Base-by-base conservation (phyloP, 2,797 vertebrate species). In the Aphelocoma californica region DNA sequence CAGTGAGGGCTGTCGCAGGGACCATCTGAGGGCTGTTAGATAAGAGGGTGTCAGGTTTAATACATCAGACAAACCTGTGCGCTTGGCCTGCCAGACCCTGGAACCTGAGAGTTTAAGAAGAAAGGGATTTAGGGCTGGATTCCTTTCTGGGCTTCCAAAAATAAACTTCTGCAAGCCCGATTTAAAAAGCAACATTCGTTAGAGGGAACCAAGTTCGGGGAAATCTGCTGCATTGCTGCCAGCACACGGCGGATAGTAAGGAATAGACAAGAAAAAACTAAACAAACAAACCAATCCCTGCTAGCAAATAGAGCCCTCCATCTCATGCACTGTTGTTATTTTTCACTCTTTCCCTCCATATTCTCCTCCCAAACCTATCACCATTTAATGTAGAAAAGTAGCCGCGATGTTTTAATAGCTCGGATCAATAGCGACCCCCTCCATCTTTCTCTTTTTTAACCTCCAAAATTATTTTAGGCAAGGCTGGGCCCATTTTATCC, bases 131-230 rank as follows among this genome's bases (percentile, higher is more conserved):
- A 95, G 96, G 96, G 90, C 34, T 54, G 96, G 97, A 98, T 97
- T 97, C 94, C 93, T 97, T 89, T 20, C 81, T 61, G 71, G 92
- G 92, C 91, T 96, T 96, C 95, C 95, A 79, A 96, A 98, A 98
- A 97, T 94, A 98, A 97, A 97, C 92, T 47, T 40, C 20, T 54
- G 57, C 32, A 7, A 90, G 66, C 9, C 48, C 0, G 1, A 12
- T 61, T 87, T 42, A 23, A 74, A 88, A 87, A 79, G 67, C 24
- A 71, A 50, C 28, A 2, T 45, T 89, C 34, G 1, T 70, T 21
- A 26, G 31, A 50, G 40, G 64, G 87, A 80, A 13, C 6, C 23
- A 10, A 7, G 54, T 65, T 66, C 0, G 2, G 42, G 51, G 66
- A 44, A 44, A 81, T 10, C 50, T 40, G 75, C 64, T 36, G 11